Conservation (phyloP, 2,797 vertebrate species). For the Rhabdophis nuchalis region DNA sequence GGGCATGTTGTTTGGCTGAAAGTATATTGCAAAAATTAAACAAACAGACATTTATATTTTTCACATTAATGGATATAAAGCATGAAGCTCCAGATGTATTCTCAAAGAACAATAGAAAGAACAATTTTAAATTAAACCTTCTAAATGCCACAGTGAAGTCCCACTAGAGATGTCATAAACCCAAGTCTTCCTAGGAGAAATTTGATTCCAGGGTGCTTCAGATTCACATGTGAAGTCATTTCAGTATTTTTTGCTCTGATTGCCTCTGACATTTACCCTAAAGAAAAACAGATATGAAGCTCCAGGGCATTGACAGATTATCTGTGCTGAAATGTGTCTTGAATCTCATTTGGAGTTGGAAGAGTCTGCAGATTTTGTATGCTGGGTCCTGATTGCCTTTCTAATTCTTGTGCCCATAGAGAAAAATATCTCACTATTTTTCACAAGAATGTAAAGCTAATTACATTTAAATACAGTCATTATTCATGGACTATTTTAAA, state of each 20-base stretch:
- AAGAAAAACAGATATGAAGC: background rate
- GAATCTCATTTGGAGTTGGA: background rate
- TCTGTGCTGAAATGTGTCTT: background rate
- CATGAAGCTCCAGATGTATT: background rate
- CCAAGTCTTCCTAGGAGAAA: background rate
- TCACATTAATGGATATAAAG: background rate
- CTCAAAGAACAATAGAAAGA: background rate
- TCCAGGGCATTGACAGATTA: background rate
- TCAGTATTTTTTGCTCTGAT: background rate
- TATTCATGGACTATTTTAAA: slow-evolving; percentile 15
- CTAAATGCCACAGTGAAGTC: background rate
- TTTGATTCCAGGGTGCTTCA: background rate
- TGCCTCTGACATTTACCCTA: background rate
- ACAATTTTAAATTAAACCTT: background rate
- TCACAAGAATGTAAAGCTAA: background rate
- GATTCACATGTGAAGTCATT: background rate
- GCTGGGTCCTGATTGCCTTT: background rate
- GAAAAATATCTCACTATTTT: background rate
- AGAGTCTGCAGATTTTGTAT: background rate
- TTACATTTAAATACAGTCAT: background rate
- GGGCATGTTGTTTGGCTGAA: background rate
- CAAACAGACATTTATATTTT: background rate
- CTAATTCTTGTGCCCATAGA: background rate
- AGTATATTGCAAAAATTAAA: background rate
- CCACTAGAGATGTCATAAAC: background rate